Evolutionary conservation across 2,797 vertebrate genomes (phyloP).

Genomic region (Tiaroga cobitis): DNA sequence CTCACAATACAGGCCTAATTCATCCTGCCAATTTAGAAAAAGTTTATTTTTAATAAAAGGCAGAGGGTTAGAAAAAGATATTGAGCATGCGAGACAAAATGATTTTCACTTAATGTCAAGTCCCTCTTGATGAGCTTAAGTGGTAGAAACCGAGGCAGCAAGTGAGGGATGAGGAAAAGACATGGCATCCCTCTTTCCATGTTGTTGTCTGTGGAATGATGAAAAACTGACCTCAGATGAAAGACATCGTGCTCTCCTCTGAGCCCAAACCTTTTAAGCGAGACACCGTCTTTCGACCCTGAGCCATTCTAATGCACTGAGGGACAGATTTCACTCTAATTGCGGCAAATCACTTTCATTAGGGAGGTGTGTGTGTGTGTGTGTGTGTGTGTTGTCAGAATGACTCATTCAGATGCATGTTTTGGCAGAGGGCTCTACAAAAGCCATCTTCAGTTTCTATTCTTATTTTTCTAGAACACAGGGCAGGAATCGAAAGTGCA

Average conservation of each 20-base stretch:
- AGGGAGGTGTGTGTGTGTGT: constrained; percentile 52
- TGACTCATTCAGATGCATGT: constrained; percentile 68
- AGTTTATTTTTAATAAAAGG: constrained; percentile 23
- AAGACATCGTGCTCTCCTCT: constrained; percentile 60
- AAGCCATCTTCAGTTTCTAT: constrained; percentile 53
- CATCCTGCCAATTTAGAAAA: constrained; percentile 52
- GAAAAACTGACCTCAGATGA: constrained; percentile 49
- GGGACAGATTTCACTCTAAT: constrained; percentile 64
- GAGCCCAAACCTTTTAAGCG: constrained; percentile 68
- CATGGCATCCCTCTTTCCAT: constrained; percentile 16
- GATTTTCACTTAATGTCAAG: constrained; percentile 37
- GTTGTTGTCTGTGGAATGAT: constrained; percentile 40
- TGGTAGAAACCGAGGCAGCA: background rate
- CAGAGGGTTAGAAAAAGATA: background rate
- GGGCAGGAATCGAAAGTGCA: constrained; percentile 37
- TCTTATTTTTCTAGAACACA: constrained; percentile 48
- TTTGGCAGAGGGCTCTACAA: constrained; percentile 69
- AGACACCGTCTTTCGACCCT: constrained; percentile 68
- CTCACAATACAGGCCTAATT: constrained; percentile 29
- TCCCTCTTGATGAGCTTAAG: constrained; percentile 47
- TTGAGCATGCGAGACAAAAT: background rate
- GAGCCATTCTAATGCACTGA: constrained; percentile 60
- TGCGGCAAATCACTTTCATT: constrained; percentile 58
- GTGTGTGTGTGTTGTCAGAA: constrained; percentile 22
- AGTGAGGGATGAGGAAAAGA: background rate